Base-by-base conservation (phyloP, 2,888 invertebrate genomes). In the Cerceris ruficornis region DNA sequence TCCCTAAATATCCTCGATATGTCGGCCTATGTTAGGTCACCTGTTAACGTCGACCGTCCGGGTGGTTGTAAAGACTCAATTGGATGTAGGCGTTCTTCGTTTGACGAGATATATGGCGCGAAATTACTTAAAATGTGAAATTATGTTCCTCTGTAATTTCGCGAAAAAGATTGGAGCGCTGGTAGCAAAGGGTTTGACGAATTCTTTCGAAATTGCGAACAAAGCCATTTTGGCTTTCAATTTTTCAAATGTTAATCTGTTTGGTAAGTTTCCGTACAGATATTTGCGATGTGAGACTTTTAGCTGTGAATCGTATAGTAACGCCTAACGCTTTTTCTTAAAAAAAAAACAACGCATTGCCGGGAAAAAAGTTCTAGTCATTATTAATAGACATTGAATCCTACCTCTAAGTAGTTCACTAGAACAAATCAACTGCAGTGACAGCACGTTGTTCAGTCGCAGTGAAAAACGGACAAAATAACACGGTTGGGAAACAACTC, bases 351-450 rank as follows among this genome's bases (percentile, higher is more conserved):
- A 52, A 17, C 13, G 7, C 15, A 7, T 7, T 1, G 28, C 7
- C 55, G 13, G 9, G 43, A 43, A 50, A 6, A 55, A 60, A 42
- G 43, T 57, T 60, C 65, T 43, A 58, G 52, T 55, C 50, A 11
- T 59, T 57, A 60, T 39, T 13, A 59, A 64, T 64, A 52, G 14
- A 52, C 17, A 50, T n/a, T 46, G 14, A 76, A 77, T 60, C 55
- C 77, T 77, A 78, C 68, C 77, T 78, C 71, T 59, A 43, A 68
- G 60, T 65, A 69, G 14, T 17, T 55, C 7, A 11, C 4, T 55
- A 55, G 11, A 55, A 55, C 2, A 17, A 17, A 52, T 46, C 11
- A 52, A 13, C 52, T 46, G 46, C 46, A 46, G 52, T 13, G 52
- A 52, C 13, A n/a, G n/a, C 14, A n/a, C 14, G 7, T 8, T 5